Percentiles rank a stretch among this genome's conserved stretches.
Evolutionary conservation across 1,140 invertebrate species (phyloP).

Genomic region (Drosophila cardini): DNA sequence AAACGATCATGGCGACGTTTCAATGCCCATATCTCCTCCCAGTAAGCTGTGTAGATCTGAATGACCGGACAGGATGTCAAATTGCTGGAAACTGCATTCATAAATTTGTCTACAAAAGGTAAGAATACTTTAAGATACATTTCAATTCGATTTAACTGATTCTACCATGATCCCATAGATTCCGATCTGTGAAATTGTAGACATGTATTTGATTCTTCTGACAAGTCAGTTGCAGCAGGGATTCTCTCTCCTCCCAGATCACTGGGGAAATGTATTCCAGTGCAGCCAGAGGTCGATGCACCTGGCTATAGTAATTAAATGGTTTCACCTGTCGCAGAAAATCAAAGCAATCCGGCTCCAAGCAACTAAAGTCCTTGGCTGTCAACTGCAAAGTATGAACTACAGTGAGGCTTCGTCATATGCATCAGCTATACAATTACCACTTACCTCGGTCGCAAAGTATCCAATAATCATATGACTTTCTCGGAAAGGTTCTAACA

Average conservation of each 20-base stretch:
- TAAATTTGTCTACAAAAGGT: conserved; percentile 40
- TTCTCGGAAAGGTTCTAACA: conserved; percentile 18
- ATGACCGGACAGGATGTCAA: conserved; percentile 36
- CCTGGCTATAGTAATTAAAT: conserved; percentile 53
- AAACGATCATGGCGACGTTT: conserved; percentile 20
- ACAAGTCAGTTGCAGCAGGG: conserved; percentile 30
- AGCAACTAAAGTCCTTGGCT: conserved; percentile 51
- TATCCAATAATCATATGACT: conserved; percentile 54
- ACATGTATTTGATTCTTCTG: conserved; percentile 20
- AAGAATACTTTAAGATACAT: neutral
- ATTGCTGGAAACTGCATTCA: conserved; percentile 7
- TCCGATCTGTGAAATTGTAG: conserved; percentile 38
- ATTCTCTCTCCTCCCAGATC: neutral
- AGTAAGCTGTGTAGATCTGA: conserved; percentile 55
- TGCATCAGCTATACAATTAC: too few species aligned
- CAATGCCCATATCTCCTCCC: conserved; percentile 10
- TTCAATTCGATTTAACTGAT: too few species aligned
- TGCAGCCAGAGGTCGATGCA: conserved; percentile 35
- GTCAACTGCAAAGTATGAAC: conserved; percentile 38
- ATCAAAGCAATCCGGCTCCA: conserved; percentile 34
- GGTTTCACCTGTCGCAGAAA: conserved; percentile 24
- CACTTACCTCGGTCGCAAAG: conserved; percentile 48
- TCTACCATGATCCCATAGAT: conserved; percentile 44
- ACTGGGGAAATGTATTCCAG: conserved; percentile 1
- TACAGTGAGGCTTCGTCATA: too few species aligned